Percentiles rank a stretch among this genome's conserved stretches.
Conservation (phyloP, 2,113 vertebrate genomes). For the Ifrita kowaldi region DNA sequence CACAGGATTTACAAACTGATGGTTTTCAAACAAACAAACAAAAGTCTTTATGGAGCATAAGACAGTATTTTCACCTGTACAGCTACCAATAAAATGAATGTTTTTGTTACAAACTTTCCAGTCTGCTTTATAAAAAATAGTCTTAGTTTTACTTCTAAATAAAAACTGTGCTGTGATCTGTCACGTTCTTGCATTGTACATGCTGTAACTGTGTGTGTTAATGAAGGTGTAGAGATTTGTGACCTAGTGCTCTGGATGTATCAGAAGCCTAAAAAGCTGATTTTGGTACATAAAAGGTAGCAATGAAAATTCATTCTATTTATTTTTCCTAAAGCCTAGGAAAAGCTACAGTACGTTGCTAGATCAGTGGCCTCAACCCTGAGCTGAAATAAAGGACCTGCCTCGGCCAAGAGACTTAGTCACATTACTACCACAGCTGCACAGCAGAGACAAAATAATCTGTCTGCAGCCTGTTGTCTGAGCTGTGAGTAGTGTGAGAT, state of each 20-base stretch:
- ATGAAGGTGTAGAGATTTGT: constrained; percentile 35
- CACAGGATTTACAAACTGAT: neutral
- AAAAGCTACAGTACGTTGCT: constrained; percentile 64
- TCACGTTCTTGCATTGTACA: constrained; percentile 60
- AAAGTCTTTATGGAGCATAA: neutral
- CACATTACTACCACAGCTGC: constrained; percentile 14
- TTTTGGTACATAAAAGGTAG: constrained; percentile 59
- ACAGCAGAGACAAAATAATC: neutral
- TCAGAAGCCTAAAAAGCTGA: constrained; percentile 58
- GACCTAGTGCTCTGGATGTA: constrained; percentile 41
- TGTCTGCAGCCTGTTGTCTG: neutral
- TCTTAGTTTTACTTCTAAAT: constrained; percentile 59
- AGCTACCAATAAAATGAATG: constrained; percentile 36
- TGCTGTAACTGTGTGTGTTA: constrained; percentile 17
- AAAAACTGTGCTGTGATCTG: constrained; percentile 69
- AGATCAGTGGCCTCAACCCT: constrained; percentile 59
- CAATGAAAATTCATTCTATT: constrained; percentile 52
- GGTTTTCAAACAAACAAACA: neutral
- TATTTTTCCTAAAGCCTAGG: constrained; percentile 52
- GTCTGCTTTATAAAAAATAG: constrained; percentile 67
- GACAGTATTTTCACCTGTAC: constrained; percentile 39
- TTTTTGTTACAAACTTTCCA: constrained; percentile 59
- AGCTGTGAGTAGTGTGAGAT: neutral
- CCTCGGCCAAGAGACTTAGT: constrained; percentile 39
- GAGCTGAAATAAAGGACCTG: constrained; percentile 52